Base-by-base conservation (phyloP, 2,888 invertebrate genomes). In the Tetranychus piercei region DNA sequence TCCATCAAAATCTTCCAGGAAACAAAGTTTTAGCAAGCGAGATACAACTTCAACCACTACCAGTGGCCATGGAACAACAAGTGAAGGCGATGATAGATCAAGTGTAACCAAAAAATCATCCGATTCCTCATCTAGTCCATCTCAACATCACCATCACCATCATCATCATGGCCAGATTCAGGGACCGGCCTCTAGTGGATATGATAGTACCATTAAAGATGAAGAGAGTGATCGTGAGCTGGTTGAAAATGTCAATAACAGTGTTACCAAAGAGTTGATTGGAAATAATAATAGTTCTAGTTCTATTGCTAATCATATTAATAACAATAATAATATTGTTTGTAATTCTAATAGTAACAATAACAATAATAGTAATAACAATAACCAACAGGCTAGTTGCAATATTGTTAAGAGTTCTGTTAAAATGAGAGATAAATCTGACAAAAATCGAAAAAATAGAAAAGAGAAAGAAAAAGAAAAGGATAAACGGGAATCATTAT, bases 41-140 rank as follows among this genome's bases (percentile, higher is more conserved):
- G 74, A 76, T 66, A 76, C 76, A 66, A 76, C 76, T 8, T 76
- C 76, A 23, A 76, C 76, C 18, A 76, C 76, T 18, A 76, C 76
- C 6, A 73, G 73, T 67, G 76, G 76, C 1, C 76, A 76, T 67
- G 76, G 76, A 22, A 76, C 76, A 20, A 76, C 71, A 22, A 74
- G 74, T 67, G 76, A 76, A 69, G 76, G 76, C 55, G 55, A 55
- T n/a, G 76, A 76, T 55, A 69, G 74, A n/a, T 76, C 74, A 22
- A 71, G 71, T 1, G 69, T 69, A 9, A 23, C 69, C 9, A 69
- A 69, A n/a, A 69, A 69, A 23, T 69, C 69, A 23, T 23, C 22
- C n/a, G 69, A 23, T 69, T 69, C 69, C 69, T 69, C 69, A 22
- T 69, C 69, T 18, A 23, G 22, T 69, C 22, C 20, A n/a, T 23